Evolutionary conservation across 2,113 vertebrate species (phyloP), one percentile per base, ranked within the genome.

Genomic region (Pseudolaguvia tuberculata): DNA sequence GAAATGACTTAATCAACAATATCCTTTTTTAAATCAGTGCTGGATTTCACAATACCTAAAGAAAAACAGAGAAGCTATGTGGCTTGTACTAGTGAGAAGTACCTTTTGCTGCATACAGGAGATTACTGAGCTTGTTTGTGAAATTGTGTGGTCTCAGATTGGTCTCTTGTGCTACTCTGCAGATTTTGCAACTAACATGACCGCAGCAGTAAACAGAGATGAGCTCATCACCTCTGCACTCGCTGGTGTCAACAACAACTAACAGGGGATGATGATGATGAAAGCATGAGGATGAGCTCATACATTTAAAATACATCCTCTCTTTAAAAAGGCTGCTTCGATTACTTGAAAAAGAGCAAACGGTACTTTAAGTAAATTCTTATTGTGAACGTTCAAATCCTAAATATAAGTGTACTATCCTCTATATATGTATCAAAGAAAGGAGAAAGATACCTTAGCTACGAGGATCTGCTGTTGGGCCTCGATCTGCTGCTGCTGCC

Each of bases 391-490:
- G 63, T 42, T 20, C n/a, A 51, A 29, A n/a, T n/a, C n/a, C n/a
- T n/a, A 35, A 17, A 25, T 50, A 11, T 50, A n/a, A 17, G 17
- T 50, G 18, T 50, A n/a, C 15, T n/a, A n/a, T n/a, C n/a, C n/a
- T n/a, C n/a, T n/a, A n/a, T n/a, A n/a, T n/a, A 50, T 42, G 5
- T 9, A 42, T 45, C 39, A 52, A 50, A 73, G 21, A 77, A 56
- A 63, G n/a, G 9, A 23, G 55, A 12, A 27, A 20, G 82, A 83
- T 86, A 94, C 94, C 93, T 95, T 95, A 82, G 94, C 93, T 73
- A 95, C 93, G 83, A 95, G 73, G 91, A 94, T 93, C 76, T 94
- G 93, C 79, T 95, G 93, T 73, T 95, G 93, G 58, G 91, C 94
- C 81, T 95, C 92, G 77, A 95, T 95, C 75, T 94, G 93, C 80